Evolutionary conservation across 2,797 vertebrate species (phyloP).

Genomic region (Glossophaga mutica): DNA sequence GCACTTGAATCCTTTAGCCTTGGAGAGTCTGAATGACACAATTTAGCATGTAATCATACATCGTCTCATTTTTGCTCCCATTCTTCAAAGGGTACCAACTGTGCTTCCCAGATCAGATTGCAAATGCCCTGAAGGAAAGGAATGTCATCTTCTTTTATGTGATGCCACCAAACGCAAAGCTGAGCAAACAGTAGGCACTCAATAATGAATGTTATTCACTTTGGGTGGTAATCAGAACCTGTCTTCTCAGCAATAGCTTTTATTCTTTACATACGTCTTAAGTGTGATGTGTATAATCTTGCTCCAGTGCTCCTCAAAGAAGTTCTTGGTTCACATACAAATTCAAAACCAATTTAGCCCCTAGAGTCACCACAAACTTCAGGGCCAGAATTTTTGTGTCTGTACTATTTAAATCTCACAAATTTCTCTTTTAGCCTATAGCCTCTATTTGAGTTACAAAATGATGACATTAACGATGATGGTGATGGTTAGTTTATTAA

Average conservation of each 20-base stretch:
- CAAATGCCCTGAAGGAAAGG: background rate
- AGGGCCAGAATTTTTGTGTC: background rate
- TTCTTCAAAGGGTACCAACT: background rate
- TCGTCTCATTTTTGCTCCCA: background rate
- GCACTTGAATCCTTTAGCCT: background rate
- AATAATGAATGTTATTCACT: background rate
- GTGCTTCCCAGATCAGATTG: background rate
- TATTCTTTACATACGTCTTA: background rate
- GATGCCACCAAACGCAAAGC: background rate
- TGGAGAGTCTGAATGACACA: background rate
- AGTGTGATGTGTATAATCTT: background rate
- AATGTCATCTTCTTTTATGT: background rate
- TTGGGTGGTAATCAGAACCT: background rate
- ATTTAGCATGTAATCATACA: slow-evolving; percentile 3
- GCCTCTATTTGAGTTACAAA: background rate
- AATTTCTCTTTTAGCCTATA: background rate
- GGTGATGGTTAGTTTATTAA: background rate
- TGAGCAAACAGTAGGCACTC: background rate
- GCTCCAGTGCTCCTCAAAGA: background rate
- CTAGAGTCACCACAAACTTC: background rate
- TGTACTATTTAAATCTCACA: background rate
- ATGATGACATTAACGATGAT: background rate
- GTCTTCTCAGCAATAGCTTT: background rate
- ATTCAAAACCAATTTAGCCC: background rate
- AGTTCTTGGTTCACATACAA: background rate